Percentiles rank a stretch among this genome's conserved stretches.
Evolutionary conservation across 2,888 invertebrate genomes (phyloP).

Genomic region (Sesia bembeciformis): DNA sequence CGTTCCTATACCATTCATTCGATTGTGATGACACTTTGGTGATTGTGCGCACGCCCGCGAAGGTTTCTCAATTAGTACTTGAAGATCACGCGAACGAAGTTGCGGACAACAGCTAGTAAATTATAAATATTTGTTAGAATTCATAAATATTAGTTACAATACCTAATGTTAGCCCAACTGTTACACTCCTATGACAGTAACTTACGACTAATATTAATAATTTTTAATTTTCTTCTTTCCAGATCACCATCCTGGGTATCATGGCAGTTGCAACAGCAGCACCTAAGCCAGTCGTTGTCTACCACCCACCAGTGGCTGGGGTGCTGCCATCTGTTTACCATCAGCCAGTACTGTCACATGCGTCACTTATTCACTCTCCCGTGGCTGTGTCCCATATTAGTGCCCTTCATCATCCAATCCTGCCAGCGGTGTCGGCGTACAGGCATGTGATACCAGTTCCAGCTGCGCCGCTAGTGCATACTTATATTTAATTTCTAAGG

Average conservation of each 20-base stretch:
- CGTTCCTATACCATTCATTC: no score
- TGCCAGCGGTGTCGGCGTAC: constrained; percentile 3
- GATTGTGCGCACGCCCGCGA: no score
- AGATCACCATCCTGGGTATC: constrained; percentile 28
- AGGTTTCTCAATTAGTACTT: no score
- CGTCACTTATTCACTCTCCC: not conserved
- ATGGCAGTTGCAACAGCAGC: constrained; percentile 24
- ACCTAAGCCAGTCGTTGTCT: constrained; percentile 36
- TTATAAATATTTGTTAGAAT: no score
- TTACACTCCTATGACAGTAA: not conserved
- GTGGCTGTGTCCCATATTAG: constrained; percentile 3
- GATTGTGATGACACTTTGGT: no score
- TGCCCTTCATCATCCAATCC: constrained; percentile 3
- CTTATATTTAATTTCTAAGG: not conserved
- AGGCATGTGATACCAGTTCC: constrained; percentile 10
- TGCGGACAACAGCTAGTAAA: no score
- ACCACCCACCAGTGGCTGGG: constrained; percentile 16
- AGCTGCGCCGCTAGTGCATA: not conserved
- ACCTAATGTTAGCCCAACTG: no score
- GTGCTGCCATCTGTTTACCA: constrained; percentile 17
- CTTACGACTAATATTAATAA: not conserved
- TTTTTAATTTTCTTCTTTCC: constrained; percentile 7
- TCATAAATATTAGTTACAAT: no score
- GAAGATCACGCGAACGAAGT: no score
- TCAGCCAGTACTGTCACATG: constrained; percentile 6